Conservation (phyloP, 2,888 invertebrate species). For the Lithodes maja region DNA sequence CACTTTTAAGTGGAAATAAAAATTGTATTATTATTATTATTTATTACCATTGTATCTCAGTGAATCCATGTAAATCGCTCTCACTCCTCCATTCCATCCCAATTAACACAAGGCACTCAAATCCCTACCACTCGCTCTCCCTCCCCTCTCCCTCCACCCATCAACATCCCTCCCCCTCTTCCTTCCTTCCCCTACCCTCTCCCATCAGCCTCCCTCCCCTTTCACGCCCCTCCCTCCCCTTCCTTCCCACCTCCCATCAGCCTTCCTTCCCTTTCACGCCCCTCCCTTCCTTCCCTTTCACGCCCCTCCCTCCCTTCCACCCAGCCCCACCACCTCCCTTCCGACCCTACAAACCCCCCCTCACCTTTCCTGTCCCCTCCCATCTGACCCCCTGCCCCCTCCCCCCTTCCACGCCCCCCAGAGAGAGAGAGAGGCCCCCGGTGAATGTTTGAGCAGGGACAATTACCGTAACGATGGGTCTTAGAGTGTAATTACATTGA, state of each 20-base stretch:
- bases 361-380: not conserved
- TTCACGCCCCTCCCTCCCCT: not conserved
- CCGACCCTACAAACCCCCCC: not conserved
- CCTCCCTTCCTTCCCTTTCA: not conserved
- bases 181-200: not conserved
- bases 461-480: slow-evolving; percentile 30
- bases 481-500: slow-evolving; percentile 21
- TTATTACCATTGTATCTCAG: too few relatives aligned
- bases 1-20: too few relatives aligned
- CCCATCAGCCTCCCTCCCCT: not conserved
- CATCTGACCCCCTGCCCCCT: not conserved
- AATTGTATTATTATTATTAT: too few relatives aligned
- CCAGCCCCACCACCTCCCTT: not conserved
- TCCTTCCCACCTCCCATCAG: not conserved
- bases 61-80: too few relatives aligned
- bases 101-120: not conserved
- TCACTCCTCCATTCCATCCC: not conserved
- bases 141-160: not conserved
- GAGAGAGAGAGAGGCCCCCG: not conserved
- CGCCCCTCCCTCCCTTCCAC: slow-evolving; percentile 8
- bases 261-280: not conserved
- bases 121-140: too few relatives aligned
- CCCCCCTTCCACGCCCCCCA: slow-evolving; percentile 7
- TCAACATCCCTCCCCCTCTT: not conserved
- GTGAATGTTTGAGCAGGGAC: slow-evolving; percentile 21